Percentiles rank a stretch among this genome's conserved stretches.
phyloP scores from a whole-genome alignment of 2,113 vertebrate genomes.

The Taxidea taxus region DNA sequence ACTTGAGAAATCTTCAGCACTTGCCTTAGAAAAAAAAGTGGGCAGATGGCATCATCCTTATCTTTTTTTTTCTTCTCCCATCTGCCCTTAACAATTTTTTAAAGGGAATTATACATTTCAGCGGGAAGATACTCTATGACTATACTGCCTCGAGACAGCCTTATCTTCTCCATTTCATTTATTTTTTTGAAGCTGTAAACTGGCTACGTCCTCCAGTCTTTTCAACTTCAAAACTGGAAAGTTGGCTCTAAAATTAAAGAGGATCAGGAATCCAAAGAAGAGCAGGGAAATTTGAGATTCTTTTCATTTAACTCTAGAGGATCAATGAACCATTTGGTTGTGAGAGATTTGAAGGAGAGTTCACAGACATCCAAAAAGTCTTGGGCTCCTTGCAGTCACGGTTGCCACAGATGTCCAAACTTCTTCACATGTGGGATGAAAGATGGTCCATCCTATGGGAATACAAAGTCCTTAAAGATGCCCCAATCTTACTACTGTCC shows the following conservation, averaged over 20 bases:
- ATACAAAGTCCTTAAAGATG: too few relatives aligned
- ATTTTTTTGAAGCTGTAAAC: not conserved
- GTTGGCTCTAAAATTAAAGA: conserved; percentile 7
- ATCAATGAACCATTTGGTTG: not conserved
- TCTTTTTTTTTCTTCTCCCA: not conserved
- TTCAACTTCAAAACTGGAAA: not conserved
- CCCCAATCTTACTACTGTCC: not conserved
- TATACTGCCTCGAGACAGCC: not conserved
- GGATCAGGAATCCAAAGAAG: not conserved
- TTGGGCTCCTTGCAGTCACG: not conserved
- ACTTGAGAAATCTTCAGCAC: not conserved
- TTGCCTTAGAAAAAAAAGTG: not conserved
- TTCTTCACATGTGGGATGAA: not conserved
- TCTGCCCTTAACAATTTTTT: not conserved
- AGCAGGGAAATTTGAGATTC: not conserved
- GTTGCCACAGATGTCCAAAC: not conserved
- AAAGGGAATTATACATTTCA: not conserved
- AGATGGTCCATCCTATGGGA: not conserved
- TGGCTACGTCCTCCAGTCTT: not conserved
- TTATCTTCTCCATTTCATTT: not conserved
- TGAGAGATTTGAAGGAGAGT: not conserved
- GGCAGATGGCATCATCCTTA: not conserved
- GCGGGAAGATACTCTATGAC: not conserved
- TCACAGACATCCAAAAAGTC: not conserved
- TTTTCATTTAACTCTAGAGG: not conserved